Evolutionary conservation across 2,113 vertebrate species (phyloP).

Genomic region (Gnathonemus longibarbis): DNA sequence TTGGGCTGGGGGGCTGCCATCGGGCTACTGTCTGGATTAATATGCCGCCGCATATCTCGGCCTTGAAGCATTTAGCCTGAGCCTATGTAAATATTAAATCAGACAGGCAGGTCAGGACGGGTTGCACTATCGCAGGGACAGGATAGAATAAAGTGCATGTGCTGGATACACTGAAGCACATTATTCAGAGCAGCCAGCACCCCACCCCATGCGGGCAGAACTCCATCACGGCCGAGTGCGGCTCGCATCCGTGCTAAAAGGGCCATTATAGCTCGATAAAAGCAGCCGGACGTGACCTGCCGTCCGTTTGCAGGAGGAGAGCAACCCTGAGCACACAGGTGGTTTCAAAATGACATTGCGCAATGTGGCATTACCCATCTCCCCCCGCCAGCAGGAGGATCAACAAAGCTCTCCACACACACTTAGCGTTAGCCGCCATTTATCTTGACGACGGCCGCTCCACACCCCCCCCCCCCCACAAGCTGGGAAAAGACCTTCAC

Average conservation of each 20-base stretch:
- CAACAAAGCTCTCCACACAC: slow-evolving; percentile 43
- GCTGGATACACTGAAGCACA: neutral
- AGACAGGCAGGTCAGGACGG: neutral
- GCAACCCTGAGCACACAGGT: neutral
- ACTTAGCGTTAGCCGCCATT: slow-evolving; percentile 25
- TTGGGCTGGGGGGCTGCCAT: neutral
- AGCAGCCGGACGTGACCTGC: neutral
- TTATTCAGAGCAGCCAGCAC: neutral
- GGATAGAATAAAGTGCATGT: neutral
- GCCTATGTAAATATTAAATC: neutral
- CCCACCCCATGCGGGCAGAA: neutral
- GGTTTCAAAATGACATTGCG: neutral
- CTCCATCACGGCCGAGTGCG: neutral
- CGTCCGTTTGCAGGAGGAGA: neutral
- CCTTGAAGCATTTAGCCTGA: neutral
- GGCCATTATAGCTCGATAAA: neutral
- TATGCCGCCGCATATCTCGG: neutral
- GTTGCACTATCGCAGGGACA: neutral
- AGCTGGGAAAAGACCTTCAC: neutral
- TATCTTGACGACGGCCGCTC: neutral
- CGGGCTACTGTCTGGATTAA: neutral
- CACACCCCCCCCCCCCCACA: neutral
- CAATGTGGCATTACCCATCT: neutral
- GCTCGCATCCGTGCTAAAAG: neutral
- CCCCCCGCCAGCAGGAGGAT: neutral